Conservation (phyloP, 2,888 invertebrate species). For the Chrysina gloriosa region DNA sequence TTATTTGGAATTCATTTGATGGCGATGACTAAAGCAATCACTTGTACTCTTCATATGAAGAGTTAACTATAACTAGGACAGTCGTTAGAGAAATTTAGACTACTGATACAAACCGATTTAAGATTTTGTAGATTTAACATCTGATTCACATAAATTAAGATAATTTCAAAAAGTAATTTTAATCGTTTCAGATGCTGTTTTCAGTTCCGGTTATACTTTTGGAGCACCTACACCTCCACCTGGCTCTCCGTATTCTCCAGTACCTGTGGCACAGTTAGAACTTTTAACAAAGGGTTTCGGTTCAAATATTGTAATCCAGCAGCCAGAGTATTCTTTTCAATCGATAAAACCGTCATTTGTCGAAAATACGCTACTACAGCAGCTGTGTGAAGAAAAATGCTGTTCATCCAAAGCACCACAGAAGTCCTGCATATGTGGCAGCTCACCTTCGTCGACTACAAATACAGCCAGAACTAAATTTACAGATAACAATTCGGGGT, state of each 20-base stretch:
- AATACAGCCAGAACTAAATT: conserved; percentile 51
- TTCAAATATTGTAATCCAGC: conserved; percentile 66
- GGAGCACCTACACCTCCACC: conserved; percentile 76
- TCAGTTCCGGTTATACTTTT: conserved; percentile 73
- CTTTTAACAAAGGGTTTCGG: conserved; percentile 68
- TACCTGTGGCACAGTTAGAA: conserved; percentile 75
- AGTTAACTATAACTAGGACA: no score
- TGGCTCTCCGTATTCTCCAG: conserved; percentile 75
- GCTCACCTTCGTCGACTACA: conserved; percentile 48
- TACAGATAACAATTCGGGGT: conserved; percentile 63
- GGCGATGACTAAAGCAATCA: no score
- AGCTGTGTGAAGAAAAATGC: conserved; percentile 60
- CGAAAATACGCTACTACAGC: conserved; percentile 43
- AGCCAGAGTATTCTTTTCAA: conserved; percentile 54
- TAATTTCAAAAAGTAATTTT: no score
- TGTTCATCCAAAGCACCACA: conserved; percentile 54
- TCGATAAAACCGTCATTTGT: conserved; percentile 58
- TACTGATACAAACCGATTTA: no score
- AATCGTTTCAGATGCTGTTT: conserved; percentile 77
- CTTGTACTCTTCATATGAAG: no score
- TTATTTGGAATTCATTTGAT: no score
- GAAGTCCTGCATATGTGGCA: conserved; percentile 56
- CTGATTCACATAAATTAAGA: no score
- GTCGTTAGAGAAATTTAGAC: no score
- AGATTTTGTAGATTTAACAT: no score